Evolutionary conservation across 2,797 vertebrate genomes (phyloP), one percentile per base, ranked within the genome.

Genomic region (Darevskia mixta): DNA sequence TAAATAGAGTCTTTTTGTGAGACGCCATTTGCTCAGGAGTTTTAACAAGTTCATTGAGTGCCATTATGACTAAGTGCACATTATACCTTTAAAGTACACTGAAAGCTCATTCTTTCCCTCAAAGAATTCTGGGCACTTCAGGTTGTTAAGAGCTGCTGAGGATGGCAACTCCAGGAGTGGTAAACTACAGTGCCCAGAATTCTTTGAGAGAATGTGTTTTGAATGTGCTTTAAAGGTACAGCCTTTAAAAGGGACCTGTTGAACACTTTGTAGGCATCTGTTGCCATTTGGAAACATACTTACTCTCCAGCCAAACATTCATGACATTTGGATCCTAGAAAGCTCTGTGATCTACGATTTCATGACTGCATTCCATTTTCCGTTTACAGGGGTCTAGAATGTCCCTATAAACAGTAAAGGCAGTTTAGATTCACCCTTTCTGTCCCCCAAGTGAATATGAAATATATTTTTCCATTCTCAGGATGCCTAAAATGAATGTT

Each of bases 361-460:
- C 35, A 41, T 71, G 17, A 69, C 27, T 43, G 9, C 20, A 72
- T 55, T 29, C 58, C n/a, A 25, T 66, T 72, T 1, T 29, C 61
- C 86, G 10, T 66, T 71, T 71, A 32, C 1, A 64, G 43, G 23
- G 0, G 17, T 79, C 1, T 43, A 77, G 89, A 93, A 90, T 23
- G 55, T 41, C 2, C 0, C 29, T 84, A 88, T 79, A 5, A 41
- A 87, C 17, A 78, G 88, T 69, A 80, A 82, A 61, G 27, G 18
- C 85, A 71, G 20, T 61, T 11, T 25, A 1, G 45, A 55, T 85
- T 73, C 67, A 91, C 83, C 79, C 3, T 43, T 86, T 43, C 64
- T 69, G 29, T 8, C 23, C 58, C 41, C n/a, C 4, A 82, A 55
- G 69, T 76, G 86, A 94, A 93, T 76, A 27, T 79, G 78, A 82